Evolutionary conservation across 2,797 vertebrate species (phyloP).

Genomic region (Psittacula echo): DNA sequence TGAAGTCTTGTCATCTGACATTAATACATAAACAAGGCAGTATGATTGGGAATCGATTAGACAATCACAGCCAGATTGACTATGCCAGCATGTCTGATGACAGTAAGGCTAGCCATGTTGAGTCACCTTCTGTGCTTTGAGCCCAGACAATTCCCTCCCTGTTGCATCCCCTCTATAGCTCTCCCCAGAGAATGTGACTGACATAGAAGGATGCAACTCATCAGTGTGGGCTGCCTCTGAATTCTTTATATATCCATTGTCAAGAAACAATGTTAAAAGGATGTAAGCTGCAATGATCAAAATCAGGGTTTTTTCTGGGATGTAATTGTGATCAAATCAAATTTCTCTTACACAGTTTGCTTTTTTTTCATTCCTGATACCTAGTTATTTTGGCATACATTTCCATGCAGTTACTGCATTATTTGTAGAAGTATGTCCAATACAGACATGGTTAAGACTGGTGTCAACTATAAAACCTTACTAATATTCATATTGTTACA

Average conservation of each 20-base stretch:
- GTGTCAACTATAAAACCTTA: background rate
- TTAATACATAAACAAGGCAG: background rate
- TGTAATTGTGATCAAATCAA: background rate
- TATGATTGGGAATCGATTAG: background rate
- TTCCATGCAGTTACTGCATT: background rate
- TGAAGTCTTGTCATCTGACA: background rate
- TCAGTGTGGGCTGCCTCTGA: background rate
- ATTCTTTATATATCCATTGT: no score
- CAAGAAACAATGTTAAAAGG: background rate
- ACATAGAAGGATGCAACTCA: rapidly evolving
- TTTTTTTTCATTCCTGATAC: background rate
- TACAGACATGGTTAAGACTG: background rate
- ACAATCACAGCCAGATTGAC: background rate
- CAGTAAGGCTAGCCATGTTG: background rate
- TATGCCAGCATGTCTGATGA: background rate
- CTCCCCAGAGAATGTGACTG: background rate
- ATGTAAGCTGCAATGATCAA: background rate
- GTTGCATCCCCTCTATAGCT: background rate
- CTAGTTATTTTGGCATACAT: background rate
- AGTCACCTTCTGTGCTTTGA: rapidly evolving
- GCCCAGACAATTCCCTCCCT: background rate
- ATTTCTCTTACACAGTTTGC: background rate
- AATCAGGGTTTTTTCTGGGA: background rate
- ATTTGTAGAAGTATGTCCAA: background rate
- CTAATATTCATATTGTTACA: background rate